Evolutionary conservation across 2,888 invertebrate genomes (phyloP).

Genomic region (Philopedon plagiatum): DNA sequence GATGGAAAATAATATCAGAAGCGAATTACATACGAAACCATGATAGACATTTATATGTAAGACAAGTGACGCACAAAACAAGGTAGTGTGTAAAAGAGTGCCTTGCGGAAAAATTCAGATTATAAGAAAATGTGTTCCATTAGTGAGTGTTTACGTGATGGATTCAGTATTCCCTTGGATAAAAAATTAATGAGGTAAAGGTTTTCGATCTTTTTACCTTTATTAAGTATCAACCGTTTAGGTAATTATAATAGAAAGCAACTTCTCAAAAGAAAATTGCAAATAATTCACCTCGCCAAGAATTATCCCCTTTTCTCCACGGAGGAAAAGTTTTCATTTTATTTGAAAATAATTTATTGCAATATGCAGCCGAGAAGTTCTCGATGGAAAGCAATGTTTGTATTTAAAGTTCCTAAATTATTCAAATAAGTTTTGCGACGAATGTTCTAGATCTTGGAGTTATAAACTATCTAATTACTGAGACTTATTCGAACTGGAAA

Average conservation of each 20-base stretch:
- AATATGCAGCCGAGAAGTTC: constrained; percentile 5
- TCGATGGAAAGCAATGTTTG: constrained; percentile 31
- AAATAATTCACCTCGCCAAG: constrained; percentile 9
- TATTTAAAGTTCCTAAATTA: constrained; percentile 41
- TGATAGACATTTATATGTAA: no score
- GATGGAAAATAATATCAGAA: no score
- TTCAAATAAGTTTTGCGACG: constrained; percentile 32
- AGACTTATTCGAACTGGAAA: constrained; percentile 2
- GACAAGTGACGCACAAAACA: no score
- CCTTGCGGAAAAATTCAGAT: no score
- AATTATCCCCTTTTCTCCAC: neutral
- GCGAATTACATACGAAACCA: no score
- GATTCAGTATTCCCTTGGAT: no score
- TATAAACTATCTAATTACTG: constrained; percentile 33
- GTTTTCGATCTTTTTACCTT: no score
- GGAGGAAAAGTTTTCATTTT: constrained; percentile 18
- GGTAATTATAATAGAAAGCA: neutral
- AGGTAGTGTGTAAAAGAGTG: no score
- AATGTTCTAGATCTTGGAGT: constrained; percentile 30
- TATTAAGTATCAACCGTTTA: no score
- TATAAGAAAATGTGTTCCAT: no score
- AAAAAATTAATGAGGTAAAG: no score
- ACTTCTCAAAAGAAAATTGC: neutral
- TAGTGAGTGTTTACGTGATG: no score
- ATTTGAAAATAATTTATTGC: constrained; percentile 36